phyloP scores from a whole-genome alignment of 2,797 vertebrate species.

The Spondyliosoma cantharus region DNA sequence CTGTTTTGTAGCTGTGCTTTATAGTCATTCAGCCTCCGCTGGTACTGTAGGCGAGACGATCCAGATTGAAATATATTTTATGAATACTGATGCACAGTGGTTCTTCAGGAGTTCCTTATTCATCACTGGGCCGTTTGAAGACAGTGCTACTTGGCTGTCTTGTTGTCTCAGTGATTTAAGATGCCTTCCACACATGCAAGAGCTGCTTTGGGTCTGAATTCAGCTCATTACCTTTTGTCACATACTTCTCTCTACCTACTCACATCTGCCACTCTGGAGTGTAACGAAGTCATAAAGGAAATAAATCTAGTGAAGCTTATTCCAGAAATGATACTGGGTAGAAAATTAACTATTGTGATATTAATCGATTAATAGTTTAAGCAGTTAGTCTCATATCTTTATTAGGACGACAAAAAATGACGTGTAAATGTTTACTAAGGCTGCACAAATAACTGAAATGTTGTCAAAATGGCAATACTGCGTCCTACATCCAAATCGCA shows the following conservation, averaged over 20 bases:
- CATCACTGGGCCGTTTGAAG: constrained; percentile 26
- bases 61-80: constrained; percentile 30
- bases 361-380: too few species aligned
- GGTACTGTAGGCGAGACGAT: not conserved
- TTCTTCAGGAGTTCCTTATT: constrained; percentile 32
- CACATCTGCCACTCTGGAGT: constrained; percentile 15
- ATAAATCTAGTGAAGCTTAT: not conserved
- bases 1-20: constrained; percentile 39
- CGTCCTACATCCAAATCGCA: too few species aligned
- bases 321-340: not conserved
- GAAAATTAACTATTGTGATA: not conserved
- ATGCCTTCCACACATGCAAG: not conserved
- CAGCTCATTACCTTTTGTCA: constrained; percentile 27
- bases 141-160: constrained; percentile 18
- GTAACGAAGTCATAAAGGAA: not conserved
- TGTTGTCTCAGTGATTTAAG: constrained; percentile 40
- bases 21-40: constrained; percentile 3
- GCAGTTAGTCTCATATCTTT: not conserved
- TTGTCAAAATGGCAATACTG: too few species aligned
- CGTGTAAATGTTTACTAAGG: too few species aligned
- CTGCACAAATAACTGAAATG: too few species aligned
- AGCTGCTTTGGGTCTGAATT: constrained; percentile 23
- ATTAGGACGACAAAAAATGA: not conserved
- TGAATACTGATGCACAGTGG: constrained; percentile 30
- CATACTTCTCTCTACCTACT: constrained; percentile 3